Evolutionary conservation across 2,113 vertebrate species (phyloP).

Genomic region (Dunckerocampus dactyliophorus): DNA sequence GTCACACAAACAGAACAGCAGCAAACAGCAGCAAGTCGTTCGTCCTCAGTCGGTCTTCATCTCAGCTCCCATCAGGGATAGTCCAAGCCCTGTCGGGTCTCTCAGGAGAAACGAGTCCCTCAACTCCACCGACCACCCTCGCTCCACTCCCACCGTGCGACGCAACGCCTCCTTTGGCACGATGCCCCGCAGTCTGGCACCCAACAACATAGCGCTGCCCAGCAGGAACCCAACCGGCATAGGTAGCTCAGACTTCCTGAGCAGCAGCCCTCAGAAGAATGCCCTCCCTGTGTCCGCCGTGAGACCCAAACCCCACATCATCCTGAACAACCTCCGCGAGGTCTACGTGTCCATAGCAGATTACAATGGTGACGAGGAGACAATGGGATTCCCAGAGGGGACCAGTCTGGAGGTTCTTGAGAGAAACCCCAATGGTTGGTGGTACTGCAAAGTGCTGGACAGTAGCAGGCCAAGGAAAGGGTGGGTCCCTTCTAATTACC

Average conservation of each 20-base stretch:
- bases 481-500: constrained; percentile 99
- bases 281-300: constrained; percentile 87
- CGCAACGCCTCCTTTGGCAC: constrained; percentile 92
- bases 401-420: constrained; percentile 96
- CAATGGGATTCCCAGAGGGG: constrained; percentile 94
- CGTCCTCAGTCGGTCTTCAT: constrained; percentile 94
- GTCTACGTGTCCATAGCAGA: constrained; percentile 93
- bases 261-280: constrained; percentile 76
- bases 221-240: constrained; percentile 49
- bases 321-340: constrained; percentile 92
- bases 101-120: constrained; percentile 93
- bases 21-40: constrained; percentile 86
- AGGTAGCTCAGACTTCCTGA: constrained; percentile 73
- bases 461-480: constrained; percentile 89
- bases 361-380: constrained; percentile 96
- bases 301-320: constrained; percentile 92
- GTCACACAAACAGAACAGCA: constrained; percentile 81
- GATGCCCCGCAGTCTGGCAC: constrained; percentile 61
- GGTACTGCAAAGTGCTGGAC: constrained; percentile 98
- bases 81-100: constrained; percentile 73
- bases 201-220: constrained; percentile 56
- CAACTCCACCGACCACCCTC: constrained; percentile 82
- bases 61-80: constrained; percentile 72
- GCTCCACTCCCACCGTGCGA: constrained; percentile 72
- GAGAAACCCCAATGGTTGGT: constrained; percentile 97